These are phyloP conservation scores for Thalassaphorura encarpata DNA, from an alignment of 1,140 invertebrate species.

Conservation along the genomic window DNA sequence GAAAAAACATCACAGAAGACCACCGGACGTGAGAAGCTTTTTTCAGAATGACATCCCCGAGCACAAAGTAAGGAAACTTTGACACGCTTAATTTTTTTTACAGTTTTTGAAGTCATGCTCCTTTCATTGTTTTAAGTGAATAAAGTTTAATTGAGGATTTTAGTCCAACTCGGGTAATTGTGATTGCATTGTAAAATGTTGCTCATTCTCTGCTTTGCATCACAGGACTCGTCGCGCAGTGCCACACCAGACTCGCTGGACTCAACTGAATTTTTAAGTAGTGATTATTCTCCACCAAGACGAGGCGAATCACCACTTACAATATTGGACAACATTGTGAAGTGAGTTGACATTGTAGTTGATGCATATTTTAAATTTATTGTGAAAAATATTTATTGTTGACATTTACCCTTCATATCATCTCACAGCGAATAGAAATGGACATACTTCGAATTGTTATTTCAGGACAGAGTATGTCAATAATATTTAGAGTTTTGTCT, in stretches of 20 bases:
- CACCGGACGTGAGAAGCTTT: slow-evolving; percentile 36
- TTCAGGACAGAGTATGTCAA: no score
- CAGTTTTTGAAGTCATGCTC: no score
- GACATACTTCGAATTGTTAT: no score
- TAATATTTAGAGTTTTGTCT: no score
- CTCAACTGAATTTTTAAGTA: slow-evolving; percentile 34
- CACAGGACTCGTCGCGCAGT: slow-evolving; percentile 58
- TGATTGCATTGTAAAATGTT: neutral
- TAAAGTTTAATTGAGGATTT: no score
- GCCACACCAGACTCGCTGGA: slow-evolving; percentile 79
- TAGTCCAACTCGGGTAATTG: neutral
- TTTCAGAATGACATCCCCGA: slow-evolving; percentile 53
- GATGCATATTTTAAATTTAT: no score
- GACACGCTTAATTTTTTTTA: slow-evolving; percentile 22
- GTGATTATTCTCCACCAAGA: slow-evolving; percentile 26
- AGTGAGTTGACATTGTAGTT: slow-evolving; percentile 6
- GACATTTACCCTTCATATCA: no score
- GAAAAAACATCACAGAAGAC: slow-evolving; percentile 40
- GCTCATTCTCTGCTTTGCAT: slow-evolving; percentile 34
- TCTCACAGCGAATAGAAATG: no score
- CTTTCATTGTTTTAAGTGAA: no score
- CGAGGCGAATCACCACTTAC: slow-evolving; percentile 22
- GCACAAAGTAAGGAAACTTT: slow-evolving; percentile 63
- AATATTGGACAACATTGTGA: slow-evolving; percentile 12
- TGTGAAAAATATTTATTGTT: no score